phyloP scores from a whole-genome alignment of 2,888 invertebrate genomes.

The Tetragonisca angustula region DNA sequence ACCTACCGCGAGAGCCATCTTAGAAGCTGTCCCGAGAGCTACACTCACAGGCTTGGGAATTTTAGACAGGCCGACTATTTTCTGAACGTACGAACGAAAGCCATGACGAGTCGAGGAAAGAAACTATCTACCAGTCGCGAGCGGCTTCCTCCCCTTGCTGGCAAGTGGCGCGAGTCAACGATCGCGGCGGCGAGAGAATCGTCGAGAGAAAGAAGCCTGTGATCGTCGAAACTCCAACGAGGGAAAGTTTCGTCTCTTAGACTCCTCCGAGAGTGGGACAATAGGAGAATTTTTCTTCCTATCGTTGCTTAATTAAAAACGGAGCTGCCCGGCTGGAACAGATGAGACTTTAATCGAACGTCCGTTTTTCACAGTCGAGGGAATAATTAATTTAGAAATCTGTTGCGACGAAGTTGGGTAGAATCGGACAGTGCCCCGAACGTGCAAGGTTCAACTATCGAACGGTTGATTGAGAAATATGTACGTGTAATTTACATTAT shows the following conservation, averaged over 20 bases:
- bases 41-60: neutral
- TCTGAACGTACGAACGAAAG: slow-evolving; percentile 37
- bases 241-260: neutral
- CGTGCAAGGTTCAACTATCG: too few relatives aligned
- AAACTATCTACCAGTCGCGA: slow-evolving; percentile 24
- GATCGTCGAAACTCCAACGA: neutral
- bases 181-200: neutral
- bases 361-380: neutral
- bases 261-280: neutral
- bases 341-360: slow-evolving; percentile 2
- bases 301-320: slow-evolving; percentile 22
- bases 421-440: too few relatives aligned
- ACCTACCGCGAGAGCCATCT: slow-evolving; percentile 3
- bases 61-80: slow-evolving; percentile 46
- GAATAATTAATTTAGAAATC: neutral
- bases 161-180: slow-evolving; percentile 24
- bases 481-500: too few relatives aligned
- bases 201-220: neutral
- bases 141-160: neutral
- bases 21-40: slow-evolving; percentile 26
- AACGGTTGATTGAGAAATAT: too few relatives aligned
- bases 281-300: neutral
- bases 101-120: neutral
- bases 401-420: neutral
- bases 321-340: neutral